These are phyloP conservation scores for Notarius lentiginosus DNA, from an alignment of 2,113 vertebrate genomes.

Conservation along the genomic window DNA sequence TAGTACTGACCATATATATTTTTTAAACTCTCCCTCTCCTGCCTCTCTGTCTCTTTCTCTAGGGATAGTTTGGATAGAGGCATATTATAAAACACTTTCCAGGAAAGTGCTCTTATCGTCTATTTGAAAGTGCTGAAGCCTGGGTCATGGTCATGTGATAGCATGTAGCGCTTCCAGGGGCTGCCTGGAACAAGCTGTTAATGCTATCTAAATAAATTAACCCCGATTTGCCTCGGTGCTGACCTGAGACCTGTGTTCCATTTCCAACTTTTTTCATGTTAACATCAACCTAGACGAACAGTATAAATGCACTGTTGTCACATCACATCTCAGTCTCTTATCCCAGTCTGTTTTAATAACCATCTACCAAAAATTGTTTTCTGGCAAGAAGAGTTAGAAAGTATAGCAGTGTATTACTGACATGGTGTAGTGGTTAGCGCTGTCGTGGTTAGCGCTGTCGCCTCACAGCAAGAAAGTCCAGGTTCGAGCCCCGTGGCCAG, in stretches of 20 bases:
- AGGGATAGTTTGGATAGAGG: constrained; percentile 42
- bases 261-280: neutral
- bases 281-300: neutral
- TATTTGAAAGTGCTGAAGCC: constrained; percentile 45
- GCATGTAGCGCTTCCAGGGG: constrained; percentile 24
- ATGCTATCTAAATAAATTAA: constrained; percentile 43
- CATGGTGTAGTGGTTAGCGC: too few species aligned
- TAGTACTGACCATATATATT: neutral
- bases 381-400: neutral
- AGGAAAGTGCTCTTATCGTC: constrained; percentile 54
- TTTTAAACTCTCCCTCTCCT: neutral
- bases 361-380: neutral
- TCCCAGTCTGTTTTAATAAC: neutral
- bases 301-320: neutral
- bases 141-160: constrained; percentile 39
- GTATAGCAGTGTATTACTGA: too few species aligned
- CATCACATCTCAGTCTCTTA: neutral
- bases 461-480: too few species aligned
- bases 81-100: constrained; percentile 55
- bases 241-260: constrained; percentile 17
- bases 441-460: too few species aligned
- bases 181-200: constrained; percentile 41
- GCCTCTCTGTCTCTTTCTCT: constrained; percentile 27
- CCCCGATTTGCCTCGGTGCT: neutral
- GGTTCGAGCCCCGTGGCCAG: too few species aligned